These are phyloP conservation scores for Ictalurus furcatus DNA, from an alignment of 2,113 vertebrate genomes.

Conservation along the genomic window DNA sequence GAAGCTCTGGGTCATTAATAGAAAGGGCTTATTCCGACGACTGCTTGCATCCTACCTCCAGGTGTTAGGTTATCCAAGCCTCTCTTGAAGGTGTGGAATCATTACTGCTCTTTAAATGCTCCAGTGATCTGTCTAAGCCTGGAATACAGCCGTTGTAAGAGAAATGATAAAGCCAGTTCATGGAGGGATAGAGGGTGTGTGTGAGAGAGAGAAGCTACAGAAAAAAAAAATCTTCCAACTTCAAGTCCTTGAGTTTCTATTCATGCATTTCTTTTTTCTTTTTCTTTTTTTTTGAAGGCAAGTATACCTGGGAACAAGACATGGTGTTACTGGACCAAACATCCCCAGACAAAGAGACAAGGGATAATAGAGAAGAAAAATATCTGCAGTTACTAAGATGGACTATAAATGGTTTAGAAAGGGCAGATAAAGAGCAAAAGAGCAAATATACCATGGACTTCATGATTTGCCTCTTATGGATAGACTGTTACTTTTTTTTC, in stretches of 20 bases:
- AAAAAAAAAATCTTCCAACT: conserved; percentile 41
- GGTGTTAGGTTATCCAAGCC: conserved; percentile 42
- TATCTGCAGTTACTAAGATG: conserved; percentile 45
- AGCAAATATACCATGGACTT: background rate
- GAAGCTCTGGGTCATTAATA: conserved; percentile 47
- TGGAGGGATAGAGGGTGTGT: background rate
- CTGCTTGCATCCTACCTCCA: conserved; percentile 25
- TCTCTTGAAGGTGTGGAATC: conserved; percentile 60
- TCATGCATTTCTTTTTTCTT: conserved; percentile 42
- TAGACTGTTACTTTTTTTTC: background rate
- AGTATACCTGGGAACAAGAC: conserved; percentile 32
- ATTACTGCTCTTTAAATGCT: conserved; percentile 63
- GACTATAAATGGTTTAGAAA: conserved; percentile 43
- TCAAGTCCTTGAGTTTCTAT: conserved; percentile 47
- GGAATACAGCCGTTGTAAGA: conserved; percentile 63
- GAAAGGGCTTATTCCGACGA: conserved; percentile 14
- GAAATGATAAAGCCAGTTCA: conserved; percentile 54
- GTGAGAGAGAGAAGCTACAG: conserved; percentile 23
- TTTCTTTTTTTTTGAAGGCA: conserved; percentile 18
- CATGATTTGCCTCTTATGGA: background rate
- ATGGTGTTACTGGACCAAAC: conserved; percentile 45
- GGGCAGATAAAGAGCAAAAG: conserved; percentile 8
- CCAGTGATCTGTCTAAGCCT: conserved; percentile 61
- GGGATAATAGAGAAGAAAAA: conserved; percentile 40
- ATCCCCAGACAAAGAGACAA: conserved; percentile 40